Base-by-base conservation (phyloP, 2,888 invertebrate genomes). In the Seira ritae region DNA sequence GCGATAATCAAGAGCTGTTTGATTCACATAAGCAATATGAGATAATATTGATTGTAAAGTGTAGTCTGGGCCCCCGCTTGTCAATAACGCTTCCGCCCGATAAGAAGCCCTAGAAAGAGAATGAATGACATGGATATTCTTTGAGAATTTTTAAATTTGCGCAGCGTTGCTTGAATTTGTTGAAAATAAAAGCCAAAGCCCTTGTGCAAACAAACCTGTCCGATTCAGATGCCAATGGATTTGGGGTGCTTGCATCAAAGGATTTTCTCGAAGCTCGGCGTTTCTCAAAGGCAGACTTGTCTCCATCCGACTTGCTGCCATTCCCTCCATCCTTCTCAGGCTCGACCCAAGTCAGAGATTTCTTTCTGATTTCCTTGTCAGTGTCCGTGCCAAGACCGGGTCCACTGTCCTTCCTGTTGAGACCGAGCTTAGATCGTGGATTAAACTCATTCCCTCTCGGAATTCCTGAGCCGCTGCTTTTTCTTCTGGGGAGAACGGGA, bases 1-100 rank as follows among this genome's bases (percentile, higher is more conserved):
- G 65, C 89, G 86, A 80, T 88, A 89, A 60, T 90, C 89, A 31
- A 89, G 88, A 68, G 90, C 90, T 1, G 92, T 90, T 89, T 92
- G 91, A 89, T 92, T 92, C 74, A 92, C 92, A 87, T 92, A 92
- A 15, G 92, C 92, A 75, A 92, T 92, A 87, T 92, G 92, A 89
- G 92, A 92, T 80, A 92, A 89, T 87, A 92, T 92, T 20, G 92
- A 92, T 74, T 92, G 91, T 71, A 92, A 90, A 1, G 92, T 92
- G 80, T 92, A 85, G 81, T 90, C 90, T 12, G 86, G 87, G 46
- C 87, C 87, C 23, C 84, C 86, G 68, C 77, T 81, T 67, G 76
- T 85, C 71, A 87, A 80, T 24, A 88, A 80, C 65, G 83, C 83
- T 80, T 86, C 86, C 46, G 55, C 75, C 1, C 69, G 66, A 22